A percentile compares a stretch with the other conserved stretches of the same genome.
phyloP scores from a whole-genome alignment of 1,140 invertebrate species.

The Diorhabda carinulata region DNA sequence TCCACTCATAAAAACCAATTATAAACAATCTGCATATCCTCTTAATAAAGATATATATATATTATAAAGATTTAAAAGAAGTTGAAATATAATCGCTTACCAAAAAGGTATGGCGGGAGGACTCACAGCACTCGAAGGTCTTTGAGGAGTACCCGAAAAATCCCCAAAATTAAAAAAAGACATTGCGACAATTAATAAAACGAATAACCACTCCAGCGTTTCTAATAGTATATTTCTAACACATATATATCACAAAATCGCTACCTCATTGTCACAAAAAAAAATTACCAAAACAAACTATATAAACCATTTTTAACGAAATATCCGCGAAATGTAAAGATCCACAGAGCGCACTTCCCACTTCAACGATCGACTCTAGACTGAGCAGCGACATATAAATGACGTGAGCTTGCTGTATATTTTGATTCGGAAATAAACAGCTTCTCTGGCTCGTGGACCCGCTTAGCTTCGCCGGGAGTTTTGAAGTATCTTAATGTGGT shows the following conservation, averaged over 20 bases:
- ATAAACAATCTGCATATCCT: not conserved
- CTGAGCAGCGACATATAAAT: not conserved
- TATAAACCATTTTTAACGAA: not conserved
- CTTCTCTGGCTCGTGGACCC: not conserved
- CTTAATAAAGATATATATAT: not conserved
- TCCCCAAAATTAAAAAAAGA: constrained; percentile 18
- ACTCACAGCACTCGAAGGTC: constrained; percentile 13
- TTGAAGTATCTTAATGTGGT: not conserved
- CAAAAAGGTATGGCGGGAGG: constrained; percentile 16
- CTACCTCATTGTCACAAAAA: not conserved
- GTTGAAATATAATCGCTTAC: constrained; percentile 8
- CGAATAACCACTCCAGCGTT: constrained; percentile 4
- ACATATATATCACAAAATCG: no score
- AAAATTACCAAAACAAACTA: not conserved
- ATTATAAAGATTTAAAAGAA: constrained; percentile 14
- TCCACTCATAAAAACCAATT: no score
- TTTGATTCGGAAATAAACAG: constrained; percentile 1
- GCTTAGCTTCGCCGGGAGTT: not conserved
- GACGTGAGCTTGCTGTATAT: not conserved
- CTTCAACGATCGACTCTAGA: constrained; percentile 1
- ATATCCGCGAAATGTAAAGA: not conserved
- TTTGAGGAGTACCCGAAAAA: constrained; percentile 4
- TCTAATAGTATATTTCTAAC: not conserved
- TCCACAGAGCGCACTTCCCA: not conserved
- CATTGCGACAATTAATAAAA: constrained; percentile 12